These are phyloP conservation scores for Volucella inanis DNA, from an alignment of 2,888 invertebrate species.

Conservation along the genomic window DNA sequence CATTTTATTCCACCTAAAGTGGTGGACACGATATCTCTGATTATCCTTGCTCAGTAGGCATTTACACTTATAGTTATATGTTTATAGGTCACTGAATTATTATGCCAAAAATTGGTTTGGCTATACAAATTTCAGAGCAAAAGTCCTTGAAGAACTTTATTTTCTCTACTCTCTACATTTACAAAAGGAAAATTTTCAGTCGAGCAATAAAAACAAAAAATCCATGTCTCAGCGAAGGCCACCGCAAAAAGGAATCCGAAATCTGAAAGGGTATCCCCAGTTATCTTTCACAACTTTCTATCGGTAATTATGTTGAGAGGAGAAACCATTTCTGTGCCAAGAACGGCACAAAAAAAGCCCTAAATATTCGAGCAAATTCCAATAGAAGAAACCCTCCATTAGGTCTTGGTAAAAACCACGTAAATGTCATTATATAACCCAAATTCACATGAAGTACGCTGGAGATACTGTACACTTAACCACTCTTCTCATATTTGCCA, in stretches of 20 bases:
- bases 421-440: slow-evolving; percentile 70
- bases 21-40: neutral
- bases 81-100: slow-evolving; percentile 20
- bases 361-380: slow-evolving; percentile 19
- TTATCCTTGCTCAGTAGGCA: slow-evolving; percentile 8
- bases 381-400: slow-evolving; percentile 46
- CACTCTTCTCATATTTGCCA: slow-evolving; percentile 19
- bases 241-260: slow-evolving; percentile 3
- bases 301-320: slow-evolving; percentile 29
- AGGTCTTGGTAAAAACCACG: slow-evolving; percentile 43
- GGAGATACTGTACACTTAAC: neutral
- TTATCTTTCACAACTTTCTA: slow-evolving; percentile 43
- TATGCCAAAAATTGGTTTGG: slow-evolving; percentile 15
- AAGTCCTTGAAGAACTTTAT: slow-evolving; percentile 9
- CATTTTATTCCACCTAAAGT: neutral
- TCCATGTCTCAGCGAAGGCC: slow-evolving; percentile 18
- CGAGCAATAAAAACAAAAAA: neutral
- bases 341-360: slow-evolving; percentile 25
- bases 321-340: slow-evolving; percentile 41
- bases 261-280: neutral
- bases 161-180: neutral
- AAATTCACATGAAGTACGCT: slow-evolving; percentile 48
- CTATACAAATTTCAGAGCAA: slow-evolving; percentile 23
- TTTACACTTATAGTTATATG: neutral
- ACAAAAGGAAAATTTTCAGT: neutral